Percentiles rank a stretch among this genome's conserved stretches.
Evolutionary conservation across 2,113 vertebrate species (phyloP).

Genomic region (Daubentonia madagascariensis): DNA sequence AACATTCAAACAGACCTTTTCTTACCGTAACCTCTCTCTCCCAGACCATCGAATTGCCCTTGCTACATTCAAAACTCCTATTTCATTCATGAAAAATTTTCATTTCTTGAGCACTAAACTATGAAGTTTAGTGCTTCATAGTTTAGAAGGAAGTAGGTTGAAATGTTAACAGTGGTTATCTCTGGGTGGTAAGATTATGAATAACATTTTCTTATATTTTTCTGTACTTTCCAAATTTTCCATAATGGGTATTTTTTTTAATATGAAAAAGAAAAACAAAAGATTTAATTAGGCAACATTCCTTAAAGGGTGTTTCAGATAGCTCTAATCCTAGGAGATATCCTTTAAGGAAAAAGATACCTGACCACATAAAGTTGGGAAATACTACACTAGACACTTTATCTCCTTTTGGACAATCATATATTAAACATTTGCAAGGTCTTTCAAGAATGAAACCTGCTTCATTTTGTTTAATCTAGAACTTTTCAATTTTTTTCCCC

Average conservation of each 20-base stretch:
- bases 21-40: neutral
- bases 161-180: neutral
- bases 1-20: neutral
- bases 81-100: neutral
- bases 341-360: neutral
- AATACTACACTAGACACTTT: neutral
- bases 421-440: neutral
- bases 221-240: neutral
- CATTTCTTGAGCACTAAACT: neutral
- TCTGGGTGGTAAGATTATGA: neutral
- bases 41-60: neutral
- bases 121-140: too few relatives aligned
- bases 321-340: neutral
- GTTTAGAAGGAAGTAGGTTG: neutral
- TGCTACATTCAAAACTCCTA: neutral
- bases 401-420: neutral
- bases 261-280: slow-evolving; percentile 7
- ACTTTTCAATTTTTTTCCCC: neutral
- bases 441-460: neutral
- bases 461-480: slow-evolving; percentile 20
- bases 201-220: neutral
- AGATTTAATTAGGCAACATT: neutral
- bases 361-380: neutral
- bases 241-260: neutral
- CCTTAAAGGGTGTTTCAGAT: neutral